Evolutionary conservation across 1,140 invertebrate genomes (phyloP), one percentile per base, ranked within the genome.

Genomic region (Tetraneura akinire): DNA sequence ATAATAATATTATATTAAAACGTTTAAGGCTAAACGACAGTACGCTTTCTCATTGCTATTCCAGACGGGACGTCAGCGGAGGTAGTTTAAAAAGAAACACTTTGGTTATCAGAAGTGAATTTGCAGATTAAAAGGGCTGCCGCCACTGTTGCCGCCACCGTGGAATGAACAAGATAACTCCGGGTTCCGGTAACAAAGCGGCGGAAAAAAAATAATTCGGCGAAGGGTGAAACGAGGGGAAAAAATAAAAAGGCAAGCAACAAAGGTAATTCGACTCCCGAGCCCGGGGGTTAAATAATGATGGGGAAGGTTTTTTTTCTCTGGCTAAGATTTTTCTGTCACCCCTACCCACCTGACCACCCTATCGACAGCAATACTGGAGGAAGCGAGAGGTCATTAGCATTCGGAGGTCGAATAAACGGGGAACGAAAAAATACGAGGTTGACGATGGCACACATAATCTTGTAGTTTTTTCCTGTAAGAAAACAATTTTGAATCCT

Each of bases 241-340:
- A 74, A 55, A 74, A 74, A 57, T 53, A 78, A 78, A 60, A 78
- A 78, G 55, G 53, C 73, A 47, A 45, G 55, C 53, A 60, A 78
- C 73, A 78, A 78, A 78, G 55, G 73, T 78, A 78, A 78, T 78
- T 78, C 73, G 53, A 78, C 73, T 78, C 73, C 73, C 55, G 71
- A 57, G 62, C 73, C 73, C 21, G 21, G 73, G 73, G 73, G 73
- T 78, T 78, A 78, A 78, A 78, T 78, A 78, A 78, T 78, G 73
- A 78, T 29, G 73, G 55, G 68, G 73, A 62, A 62, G 55, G 51
- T 74, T 57, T 57, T 21, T 53, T 57, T 74, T 62, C 8, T 62
- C 21, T 10, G 51, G 32, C 73, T 37, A 78, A 78, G 73, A 78
- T 78, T 78, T 71, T 47, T 60, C 73, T 9, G 51, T 60, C 53